phyloP scores from a whole-genome alignment of 37 sponge, comb jelly and placozoan genomes.

The Beroe ovata region DNA sequence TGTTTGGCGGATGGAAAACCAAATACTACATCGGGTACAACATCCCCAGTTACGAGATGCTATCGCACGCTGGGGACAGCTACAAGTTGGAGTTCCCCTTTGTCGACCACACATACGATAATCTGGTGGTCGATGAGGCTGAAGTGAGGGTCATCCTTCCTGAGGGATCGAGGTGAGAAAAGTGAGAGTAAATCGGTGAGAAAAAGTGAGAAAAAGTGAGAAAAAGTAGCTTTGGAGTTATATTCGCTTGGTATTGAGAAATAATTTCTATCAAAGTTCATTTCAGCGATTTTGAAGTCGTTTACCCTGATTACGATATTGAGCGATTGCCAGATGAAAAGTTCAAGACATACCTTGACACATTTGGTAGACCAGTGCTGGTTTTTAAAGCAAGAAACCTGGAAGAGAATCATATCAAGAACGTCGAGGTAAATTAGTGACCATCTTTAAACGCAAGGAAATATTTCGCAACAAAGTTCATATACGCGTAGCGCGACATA shows the following conservation, averaged over 20 bases:
- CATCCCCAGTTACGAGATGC: constrained; percentile 87
- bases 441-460: background rate
- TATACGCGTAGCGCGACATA: background rate
- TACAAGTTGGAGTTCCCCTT: constrained; percentile 82
- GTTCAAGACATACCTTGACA: constrained; percentile 87
- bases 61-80: constrained; percentile 75
- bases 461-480: background rate
- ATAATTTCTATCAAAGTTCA: background rate
- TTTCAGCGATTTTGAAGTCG: constrained; percentile 69
- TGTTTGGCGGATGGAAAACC: constrained; percentile 98
- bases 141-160: constrained; percentile 81
- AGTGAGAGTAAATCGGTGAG: too few relatives aligned
- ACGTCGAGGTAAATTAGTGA: constrained; percentile 74
- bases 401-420: constrained; percentile 93
- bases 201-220: too few relatives aligned
- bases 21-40: constrained; percentile 93
- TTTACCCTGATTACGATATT: constrained; percentile 71
- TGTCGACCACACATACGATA: constrained; percentile 89
- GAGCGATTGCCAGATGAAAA: constrained; percentile 40
- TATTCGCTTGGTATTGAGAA: too few relatives aligned
- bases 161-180: constrained; percentile 87
- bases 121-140: constrained; percentile 77
- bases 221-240: background rate
- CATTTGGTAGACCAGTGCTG: constrained; percentile 89
- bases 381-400: constrained; percentile 72